phyloP scores from a whole-genome alignment of 2,797 vertebrate species.

The Epinephelus awoara region DNA sequence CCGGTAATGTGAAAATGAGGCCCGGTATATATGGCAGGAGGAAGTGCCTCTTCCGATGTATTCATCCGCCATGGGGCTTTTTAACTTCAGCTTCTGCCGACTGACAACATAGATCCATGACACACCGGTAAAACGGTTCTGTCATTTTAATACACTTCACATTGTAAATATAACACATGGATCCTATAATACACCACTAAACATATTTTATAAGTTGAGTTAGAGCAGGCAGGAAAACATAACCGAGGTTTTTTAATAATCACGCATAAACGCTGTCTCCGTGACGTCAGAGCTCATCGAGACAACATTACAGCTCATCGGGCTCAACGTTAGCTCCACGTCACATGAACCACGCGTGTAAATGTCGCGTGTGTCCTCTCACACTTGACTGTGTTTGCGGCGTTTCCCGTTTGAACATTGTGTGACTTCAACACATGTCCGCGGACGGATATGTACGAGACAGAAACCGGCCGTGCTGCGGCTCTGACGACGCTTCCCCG shows the following conservation, averaged over 20 bases:
- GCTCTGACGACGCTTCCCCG: conserved; percentile 42
- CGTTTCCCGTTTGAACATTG: not conserved
- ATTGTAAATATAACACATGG: not conserved
- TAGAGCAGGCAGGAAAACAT: not conserved
- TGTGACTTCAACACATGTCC: not conserved
- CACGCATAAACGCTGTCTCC: not conserved
- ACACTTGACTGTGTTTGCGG: not conserved
- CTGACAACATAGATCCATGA: not conserved
- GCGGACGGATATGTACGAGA: conserved; percentile 75
- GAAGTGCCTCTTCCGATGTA: conserved; percentile 66
- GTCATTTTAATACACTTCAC: not conserved
- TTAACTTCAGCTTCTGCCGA: not conserved
- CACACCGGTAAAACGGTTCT: not conserved
- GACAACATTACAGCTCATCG: too few relatives aligned
- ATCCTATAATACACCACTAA: rapidly evolving
- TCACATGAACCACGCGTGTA: not conserved
- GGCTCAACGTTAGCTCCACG: not conserved
- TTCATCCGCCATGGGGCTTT: conserved; percentile 71
- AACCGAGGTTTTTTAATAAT: too few relatives aligned
- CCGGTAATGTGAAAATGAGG: conserved; percentile 75
- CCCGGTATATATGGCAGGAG: conserved; percentile 73
- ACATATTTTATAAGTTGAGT: not conserved
- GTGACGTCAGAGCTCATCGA: not conserved
- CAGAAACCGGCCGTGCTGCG: conserved; percentile 61
- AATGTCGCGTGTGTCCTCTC: not conserved